Conservation (phyloP, 2,888 invertebrate species). For the Thysanoteuthis rhombus region DNA sequence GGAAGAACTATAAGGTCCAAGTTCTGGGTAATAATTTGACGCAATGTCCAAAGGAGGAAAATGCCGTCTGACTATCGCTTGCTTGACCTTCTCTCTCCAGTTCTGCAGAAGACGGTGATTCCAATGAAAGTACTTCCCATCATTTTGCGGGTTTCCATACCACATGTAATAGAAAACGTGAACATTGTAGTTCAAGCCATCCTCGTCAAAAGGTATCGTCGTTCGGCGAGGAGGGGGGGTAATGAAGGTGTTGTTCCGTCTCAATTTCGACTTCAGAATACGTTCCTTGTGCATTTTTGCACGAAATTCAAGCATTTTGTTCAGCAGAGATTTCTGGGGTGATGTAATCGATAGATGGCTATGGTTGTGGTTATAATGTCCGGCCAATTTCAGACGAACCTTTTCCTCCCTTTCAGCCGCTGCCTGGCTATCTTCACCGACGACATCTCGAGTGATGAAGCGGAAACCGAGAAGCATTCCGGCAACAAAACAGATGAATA, state of each 20-base stretch:
- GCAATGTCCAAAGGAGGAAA: constrained; percentile 72
- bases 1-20: constrained; percentile 72
- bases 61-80: constrained; percentile 71
- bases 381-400: background rate
- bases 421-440: background rate
- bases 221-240: background rate
- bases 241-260: background rate
- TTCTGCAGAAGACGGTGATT: constrained; percentile 66
- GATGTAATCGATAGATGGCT: background rate
- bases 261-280: background rate
- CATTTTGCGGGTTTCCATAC: constrained; percentile 64
- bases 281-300: constrained; percentile 21
- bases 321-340: background rate
- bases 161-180: constrained; percentile 70
- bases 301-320: constrained; percentile 25
- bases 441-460: background rate
- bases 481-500: constrained; percentile 31
- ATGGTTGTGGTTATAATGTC: background rate
- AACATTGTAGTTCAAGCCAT: constrained; percentile 56
- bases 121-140: constrained; percentile 67
- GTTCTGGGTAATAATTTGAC: constrained; percentile 71
- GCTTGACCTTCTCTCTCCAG: constrained; percentile 65
- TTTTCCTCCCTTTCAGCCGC: background rate
- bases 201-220: constrained; percentile 17
- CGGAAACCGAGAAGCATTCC: constrained; percentile 29